Evolutionary conservation across 2,797 vertebrate species (phyloP).

Genomic region (Protosalanx chinensis): DNA sequence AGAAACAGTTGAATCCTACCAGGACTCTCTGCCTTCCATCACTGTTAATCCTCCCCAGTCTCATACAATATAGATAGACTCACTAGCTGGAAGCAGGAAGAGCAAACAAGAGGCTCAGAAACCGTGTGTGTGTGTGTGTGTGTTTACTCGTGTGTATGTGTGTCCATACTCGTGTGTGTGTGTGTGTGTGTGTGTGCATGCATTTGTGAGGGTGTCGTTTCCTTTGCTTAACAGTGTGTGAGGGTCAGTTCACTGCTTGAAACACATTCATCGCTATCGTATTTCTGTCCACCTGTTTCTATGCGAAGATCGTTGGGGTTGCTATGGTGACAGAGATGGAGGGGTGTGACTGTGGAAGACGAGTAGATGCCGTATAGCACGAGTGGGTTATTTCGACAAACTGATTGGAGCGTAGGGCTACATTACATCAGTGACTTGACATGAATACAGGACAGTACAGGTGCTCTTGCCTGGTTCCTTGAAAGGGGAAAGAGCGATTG

Average conservation of each 20-base stretch:
- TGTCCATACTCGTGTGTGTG: too few relatives aligned
- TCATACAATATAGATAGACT: conserved; percentile 1
- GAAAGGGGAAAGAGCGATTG: neutral
- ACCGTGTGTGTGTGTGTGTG: neutral
- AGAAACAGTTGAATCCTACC: neutral
- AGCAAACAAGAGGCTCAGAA: neutral
- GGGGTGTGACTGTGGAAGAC: neutral
- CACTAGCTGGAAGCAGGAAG: neutral
- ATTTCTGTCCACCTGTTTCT: neutral
- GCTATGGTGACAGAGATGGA: neutral
- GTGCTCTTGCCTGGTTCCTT: neutral
- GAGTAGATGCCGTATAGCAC: neutral
- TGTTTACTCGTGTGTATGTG: too few relatives aligned
- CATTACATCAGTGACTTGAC: neutral
- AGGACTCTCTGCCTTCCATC: neutral
- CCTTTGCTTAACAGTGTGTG: neutral
- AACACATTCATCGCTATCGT: neutral
- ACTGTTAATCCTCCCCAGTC: neutral
- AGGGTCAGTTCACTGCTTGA: neutral
- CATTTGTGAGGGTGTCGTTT: neutral
- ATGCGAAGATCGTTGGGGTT: neutral
- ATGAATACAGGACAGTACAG: neutral
- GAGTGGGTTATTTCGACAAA: neutral
- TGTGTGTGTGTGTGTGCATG: too few relatives aligned
- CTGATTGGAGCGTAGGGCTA: neutral